These are phyloP conservation scores for Epicauta chinensis DNA, from an alignment of 1,140 invertebrate genomes.

Conservation along the genomic window DNA sequence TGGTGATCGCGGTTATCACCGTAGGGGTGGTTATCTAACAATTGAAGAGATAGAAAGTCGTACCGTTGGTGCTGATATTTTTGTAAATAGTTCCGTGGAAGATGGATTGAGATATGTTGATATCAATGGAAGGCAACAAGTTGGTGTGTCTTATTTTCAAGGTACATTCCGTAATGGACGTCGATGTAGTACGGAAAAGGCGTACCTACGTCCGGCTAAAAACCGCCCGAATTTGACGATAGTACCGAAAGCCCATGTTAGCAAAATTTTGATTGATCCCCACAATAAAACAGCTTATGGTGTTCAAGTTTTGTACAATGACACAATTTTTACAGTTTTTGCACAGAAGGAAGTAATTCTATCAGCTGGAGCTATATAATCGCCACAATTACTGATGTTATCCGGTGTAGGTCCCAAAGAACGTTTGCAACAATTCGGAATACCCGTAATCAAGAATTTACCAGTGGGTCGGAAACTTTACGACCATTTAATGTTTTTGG, in stretches of 20 bases:
- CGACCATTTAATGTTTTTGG: slow-evolving; percentile 67
- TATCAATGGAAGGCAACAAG: slow-evolving; percentile 13
- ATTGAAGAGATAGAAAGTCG: neutral
- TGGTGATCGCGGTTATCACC: slow-evolving; percentile 48
- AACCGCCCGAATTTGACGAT: slow-evolving; percentile 60
- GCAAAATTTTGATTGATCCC: slow-evolving; percentile 57
- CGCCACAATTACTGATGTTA: slow-evolving; percentile 53
- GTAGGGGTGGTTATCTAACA: slow-evolving; percentile 40
- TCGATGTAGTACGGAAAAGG: slow-evolving; percentile 49
- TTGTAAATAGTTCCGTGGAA: slow-evolving; percentile 49
- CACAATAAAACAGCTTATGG: slow-evolving; percentile 51
- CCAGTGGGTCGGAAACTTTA: slow-evolving; percentile 65
- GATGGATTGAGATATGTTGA: slow-evolving; percentile 46
- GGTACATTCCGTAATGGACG: slow-evolving; percentile 52
- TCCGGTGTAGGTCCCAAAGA: slow-evolving; percentile 57
- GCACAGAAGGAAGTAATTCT: slow-evolving; percentile 29
- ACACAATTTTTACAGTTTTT: slow-evolving; percentile 34
- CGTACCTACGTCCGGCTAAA: slow-evolving; percentile 52
- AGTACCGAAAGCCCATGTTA: slow-evolving; percentile 49
- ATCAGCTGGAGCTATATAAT: slow-evolving; percentile 43
- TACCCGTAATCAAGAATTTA: slow-evolving; percentile 58
- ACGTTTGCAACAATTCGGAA: slow-evolving; percentile 52
- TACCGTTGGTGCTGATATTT: slow-evolving; percentile 42
- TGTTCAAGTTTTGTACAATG: slow-evolving; percentile 50
- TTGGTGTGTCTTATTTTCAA: slow-evolving; percentile 53